Percentiles rank a stretch among this genome's conserved stretches.
phyloP scores from a whole-genome alignment of 2,113 vertebrate genomes.

The Patagioenas fasciata region DNA sequence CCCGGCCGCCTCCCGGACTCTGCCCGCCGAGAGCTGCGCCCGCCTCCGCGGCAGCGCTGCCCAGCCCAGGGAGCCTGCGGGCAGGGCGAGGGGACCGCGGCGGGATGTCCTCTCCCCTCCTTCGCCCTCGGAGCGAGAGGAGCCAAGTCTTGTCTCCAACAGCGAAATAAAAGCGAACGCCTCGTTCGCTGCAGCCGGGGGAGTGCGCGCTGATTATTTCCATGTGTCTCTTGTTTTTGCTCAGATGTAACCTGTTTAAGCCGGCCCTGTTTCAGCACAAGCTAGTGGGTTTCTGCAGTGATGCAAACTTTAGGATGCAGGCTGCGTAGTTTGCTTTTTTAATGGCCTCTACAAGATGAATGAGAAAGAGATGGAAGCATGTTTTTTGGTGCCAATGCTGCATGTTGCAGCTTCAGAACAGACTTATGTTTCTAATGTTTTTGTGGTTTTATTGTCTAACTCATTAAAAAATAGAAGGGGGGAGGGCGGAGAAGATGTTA shows the following conservation, averaged over 20 bases:
- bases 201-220: neutral
- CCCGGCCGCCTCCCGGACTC: neutral
- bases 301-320: neutral
- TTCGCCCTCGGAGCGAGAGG: neutral
- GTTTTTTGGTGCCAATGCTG: neutral
- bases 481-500: neutral
- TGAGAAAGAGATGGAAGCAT: accelerated
- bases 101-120: neutral
- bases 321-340: neutral
- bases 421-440: neutral
- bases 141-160: accelerated
- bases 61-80: neutral
- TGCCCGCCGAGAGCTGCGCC: neutral
- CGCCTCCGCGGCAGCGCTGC: neutral
- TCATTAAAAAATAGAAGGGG: neutral
- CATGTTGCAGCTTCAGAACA: neutral
- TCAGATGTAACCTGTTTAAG: neutral
- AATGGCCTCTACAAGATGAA: neutral
- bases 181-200: neutral
- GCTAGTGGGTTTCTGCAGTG: neutral
- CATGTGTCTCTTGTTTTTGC: neutral
- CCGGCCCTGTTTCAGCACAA: neutral
- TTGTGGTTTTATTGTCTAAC: neutral
- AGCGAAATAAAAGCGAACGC: neutral
- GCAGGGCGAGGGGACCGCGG: no score